Evolutionary conservation across 2,797 vertebrate genomes (phyloP), one percentile per base, ranked within the genome.

Genomic region (Propithecus perrieri): DNA sequence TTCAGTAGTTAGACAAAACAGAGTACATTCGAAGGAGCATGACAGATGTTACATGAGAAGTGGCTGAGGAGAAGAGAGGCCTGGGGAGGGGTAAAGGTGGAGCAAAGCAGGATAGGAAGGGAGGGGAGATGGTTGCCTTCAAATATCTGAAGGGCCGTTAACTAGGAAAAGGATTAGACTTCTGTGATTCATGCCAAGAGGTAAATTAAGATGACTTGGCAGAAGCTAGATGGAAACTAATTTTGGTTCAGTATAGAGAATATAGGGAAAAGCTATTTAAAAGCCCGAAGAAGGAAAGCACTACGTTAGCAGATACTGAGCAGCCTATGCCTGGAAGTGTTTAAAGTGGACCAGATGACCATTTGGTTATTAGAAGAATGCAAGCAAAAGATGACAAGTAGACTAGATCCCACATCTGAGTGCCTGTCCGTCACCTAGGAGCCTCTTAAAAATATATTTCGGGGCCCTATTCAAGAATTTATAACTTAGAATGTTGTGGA

Each of bases 371-470:
- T 89, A 89, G 91, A 85, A 92, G 57, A 59, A 87, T 85, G 93
- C 38, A 95, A 96, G 90, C 74, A 86, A 72, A 84, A 96, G 87
- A 92, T 95, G 95, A 76, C 78, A 92, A 4, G 57, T 92, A 48
- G n/a, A 79, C 86, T 95, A 22, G 53, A 95, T 96, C 92, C 50
- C 53, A 94, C 50, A 79, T 46, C 93, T 96, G 74, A 89, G 57
- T 95, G 69, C 33, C 67, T 78, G 11, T 90, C 63, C 74, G 61
- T 96, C 90, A 85, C 76, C 43, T 97, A 72, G 55, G 65, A 90
- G 11, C 80, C 75, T 94, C 84, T 94, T 94, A 87, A 96, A 97
- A 97, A 93, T 87, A 96, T 76, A 90, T 87, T 94, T 65, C 59
- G 63, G 48, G 48, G 6, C 46, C 57, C 22, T 85, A 53, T 85